These are phyloP conservation scores for Chironomus tepperi DNA, from an alignment of 1,140 invertebrate species.

Conservation along the genomic window DNA sequence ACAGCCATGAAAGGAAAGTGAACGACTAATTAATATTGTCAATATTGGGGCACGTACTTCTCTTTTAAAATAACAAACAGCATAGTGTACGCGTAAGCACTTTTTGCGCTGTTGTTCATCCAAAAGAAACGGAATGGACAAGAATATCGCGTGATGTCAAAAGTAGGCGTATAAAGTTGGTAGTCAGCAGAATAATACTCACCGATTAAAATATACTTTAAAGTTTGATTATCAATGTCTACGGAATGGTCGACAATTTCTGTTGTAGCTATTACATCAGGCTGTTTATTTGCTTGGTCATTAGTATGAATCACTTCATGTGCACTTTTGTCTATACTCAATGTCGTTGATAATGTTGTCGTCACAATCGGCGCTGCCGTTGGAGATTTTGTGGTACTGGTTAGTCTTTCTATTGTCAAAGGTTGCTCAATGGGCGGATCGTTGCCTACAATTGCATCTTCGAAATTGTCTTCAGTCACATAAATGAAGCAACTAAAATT, in stretches of 20 bases:
- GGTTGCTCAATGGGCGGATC: not conserved
- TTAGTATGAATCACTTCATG: not conserved
- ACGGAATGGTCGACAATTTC: not conserved
- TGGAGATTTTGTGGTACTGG: not conserved
- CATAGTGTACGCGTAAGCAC: too few species aligned
- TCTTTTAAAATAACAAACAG: too few species aligned
- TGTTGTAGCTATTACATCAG: not conserved
- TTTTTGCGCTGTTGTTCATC: too few species aligned
- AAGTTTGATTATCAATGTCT: constrained; percentile 1
- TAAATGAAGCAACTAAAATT: not conserved
- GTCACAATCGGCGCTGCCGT: not conserved
- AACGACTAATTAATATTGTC: too few species aligned
- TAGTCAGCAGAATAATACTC: not conserved
- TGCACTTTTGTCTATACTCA: not conserved
- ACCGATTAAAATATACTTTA: not conserved
- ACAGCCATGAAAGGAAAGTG: too few species aligned
- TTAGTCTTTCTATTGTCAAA: not conserved
- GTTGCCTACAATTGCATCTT: not conserved
- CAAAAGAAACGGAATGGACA: not conserved
- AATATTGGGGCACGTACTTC: too few species aligned
- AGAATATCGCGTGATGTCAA: not conserved
- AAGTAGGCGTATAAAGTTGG: not conserved
- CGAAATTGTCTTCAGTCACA: not conserved
- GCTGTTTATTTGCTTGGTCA: not conserved
- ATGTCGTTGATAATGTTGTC: not conserved